A percentile compares a stretch with the other conserved stretches of the same genome.
phyloP scores from a whole-genome alignment of 1,140 invertebrate genomes.

The Aphis craccivora region DNA sequence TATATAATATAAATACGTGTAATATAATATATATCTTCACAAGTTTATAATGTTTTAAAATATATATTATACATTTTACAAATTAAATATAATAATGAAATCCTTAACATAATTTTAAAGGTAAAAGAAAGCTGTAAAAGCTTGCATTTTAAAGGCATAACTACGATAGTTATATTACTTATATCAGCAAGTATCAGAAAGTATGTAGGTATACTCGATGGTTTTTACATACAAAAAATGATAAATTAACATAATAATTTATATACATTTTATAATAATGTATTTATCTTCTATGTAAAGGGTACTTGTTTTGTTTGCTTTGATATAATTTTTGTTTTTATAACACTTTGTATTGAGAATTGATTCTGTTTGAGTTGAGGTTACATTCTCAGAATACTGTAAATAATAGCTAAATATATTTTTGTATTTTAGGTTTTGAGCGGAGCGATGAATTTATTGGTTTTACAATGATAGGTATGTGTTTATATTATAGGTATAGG shows the following conservation, averaged over 20 bases:
- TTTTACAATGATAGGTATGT: background rate
- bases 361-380: background rate
- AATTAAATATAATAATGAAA: background rate
- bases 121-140: background rate
- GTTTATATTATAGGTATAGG: too few relatives aligned
- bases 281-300: background rate
- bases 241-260: background rate
- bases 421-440: background rate
- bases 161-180: background rate
- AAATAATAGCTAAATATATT: background rate
- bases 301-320: background rate
- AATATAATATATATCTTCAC: too few relatives aligned
- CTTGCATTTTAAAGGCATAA: background rate
- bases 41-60: background rate
- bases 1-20: background rate
- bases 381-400: background rate
- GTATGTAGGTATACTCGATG: background rate
- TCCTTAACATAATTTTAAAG: background rate
- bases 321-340: background rate
- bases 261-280: background rate
- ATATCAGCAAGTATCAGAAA: background rate
- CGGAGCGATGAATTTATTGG: background rate
- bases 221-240: background rate
- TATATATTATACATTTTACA: background rate
- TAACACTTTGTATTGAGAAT: background rate